A percentile compares a stretch with the other conserved stretches of the same genome.
These are phyloP conservation scores for Calidris pygmaea DNA, from an alignment of 2,113 vertebrate species.

Conservation along the genomic window DNA sequence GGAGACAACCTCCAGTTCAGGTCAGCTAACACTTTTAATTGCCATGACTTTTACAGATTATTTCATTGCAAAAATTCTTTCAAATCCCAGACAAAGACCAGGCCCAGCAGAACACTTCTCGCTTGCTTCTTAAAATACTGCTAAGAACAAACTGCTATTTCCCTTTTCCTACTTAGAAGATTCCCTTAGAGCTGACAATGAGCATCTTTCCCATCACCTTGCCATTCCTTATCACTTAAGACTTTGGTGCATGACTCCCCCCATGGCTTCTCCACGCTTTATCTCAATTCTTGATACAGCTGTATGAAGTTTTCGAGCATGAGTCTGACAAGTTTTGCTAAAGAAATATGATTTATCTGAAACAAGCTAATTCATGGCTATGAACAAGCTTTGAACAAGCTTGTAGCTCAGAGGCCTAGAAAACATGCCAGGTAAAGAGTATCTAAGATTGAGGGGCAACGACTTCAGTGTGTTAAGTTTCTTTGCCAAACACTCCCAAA, in stretches of 20 bases:
- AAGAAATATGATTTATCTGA: not conserved
- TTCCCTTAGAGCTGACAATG: not conserved
- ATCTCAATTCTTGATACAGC: not conserved
- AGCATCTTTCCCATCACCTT: not conserved
- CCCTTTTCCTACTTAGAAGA: not conserved
- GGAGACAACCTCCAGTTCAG: not conserved
- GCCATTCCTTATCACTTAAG: not conserved
- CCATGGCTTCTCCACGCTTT: not conserved
- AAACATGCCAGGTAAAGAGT: not conserved
- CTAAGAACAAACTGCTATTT: not conserved
- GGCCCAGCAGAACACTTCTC: not conserved
- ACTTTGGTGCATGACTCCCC: not conserved
- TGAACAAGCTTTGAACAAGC: not conserved
- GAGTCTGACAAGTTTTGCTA: not conserved
- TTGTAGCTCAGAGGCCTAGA: not conserved
- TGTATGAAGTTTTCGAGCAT: not conserved
- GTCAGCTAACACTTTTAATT: not conserved
- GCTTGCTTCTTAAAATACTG: not conserved
- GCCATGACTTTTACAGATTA: rapidly evolving
- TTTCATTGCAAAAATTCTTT: not conserved
- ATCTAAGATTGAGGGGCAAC: rapidly evolving
- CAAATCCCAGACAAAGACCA: not conserved
- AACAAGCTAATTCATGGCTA: not conserved
- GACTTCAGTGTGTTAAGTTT: not conserved
- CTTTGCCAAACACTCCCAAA: not conserved